A percentile compares a stretch with the other conserved stretches of the same genome.
phyloP scores from a whole-genome alignment of 2,797 vertebrate genomes.

The Danio aesculapii region DNA sequence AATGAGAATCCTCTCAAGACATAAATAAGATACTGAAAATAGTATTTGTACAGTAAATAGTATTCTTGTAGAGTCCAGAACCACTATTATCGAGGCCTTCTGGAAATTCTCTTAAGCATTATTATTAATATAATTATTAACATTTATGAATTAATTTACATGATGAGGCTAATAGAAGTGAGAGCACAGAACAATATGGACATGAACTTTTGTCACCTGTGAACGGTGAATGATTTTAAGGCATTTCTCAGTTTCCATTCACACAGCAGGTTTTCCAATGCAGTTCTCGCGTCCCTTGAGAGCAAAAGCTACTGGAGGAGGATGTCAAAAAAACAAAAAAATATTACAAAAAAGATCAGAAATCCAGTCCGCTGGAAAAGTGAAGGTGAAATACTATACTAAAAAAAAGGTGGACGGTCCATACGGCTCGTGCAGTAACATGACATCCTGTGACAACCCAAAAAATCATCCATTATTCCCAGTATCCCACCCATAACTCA shows the following conservation, averaged over 20 bases:
- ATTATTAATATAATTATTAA: conserved; percentile 78
- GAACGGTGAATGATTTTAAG: conserved; percentile 80
- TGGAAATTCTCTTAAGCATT: conserved; percentile 74
- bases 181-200: conserved; percentile 75
- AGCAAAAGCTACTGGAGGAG: conserved; percentile 58
- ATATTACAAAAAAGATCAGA: conserved; percentile 36
- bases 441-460: conserved; percentile 49
- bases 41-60: conserved; percentile 79
- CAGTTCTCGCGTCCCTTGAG: conserved; percentile 60
- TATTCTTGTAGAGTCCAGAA: conserved; percentile 71
- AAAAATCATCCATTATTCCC: conserved; percentile 23
- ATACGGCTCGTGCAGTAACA: conserved; percentile 49
- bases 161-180: conserved; percentile 75
- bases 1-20: conserved; percentile 81
- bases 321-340: conserved; percentile 58
- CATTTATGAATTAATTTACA: conserved; percentile 81
- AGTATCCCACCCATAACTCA: conserved; percentile 63
- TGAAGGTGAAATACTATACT: conserved; percentile 30
- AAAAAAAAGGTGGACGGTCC: conserved; percentile 30
- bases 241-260: conserved; percentile 80
- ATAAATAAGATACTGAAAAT: conserved; percentile 86
- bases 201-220: conserved; percentile 71
- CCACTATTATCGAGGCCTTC: conserved; percentile 64
- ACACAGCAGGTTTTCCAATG: conserved; percentile 64
- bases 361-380: conserved; percentile 36